phyloP scores from a whole-genome alignment of 2,113 vertebrate species.

The Urocynchramus pylzowi region DNA sequence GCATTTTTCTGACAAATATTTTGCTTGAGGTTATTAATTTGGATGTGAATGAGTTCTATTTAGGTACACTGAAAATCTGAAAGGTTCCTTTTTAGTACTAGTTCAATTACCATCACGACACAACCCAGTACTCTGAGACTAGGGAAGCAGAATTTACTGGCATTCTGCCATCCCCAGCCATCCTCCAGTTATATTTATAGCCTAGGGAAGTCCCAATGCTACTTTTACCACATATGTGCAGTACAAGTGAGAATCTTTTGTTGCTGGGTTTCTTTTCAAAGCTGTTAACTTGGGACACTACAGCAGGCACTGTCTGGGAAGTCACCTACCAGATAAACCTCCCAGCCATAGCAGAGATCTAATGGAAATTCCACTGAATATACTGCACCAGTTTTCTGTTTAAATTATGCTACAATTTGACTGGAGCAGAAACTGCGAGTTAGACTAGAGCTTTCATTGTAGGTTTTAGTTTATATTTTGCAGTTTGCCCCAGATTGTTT shows the following conservation, averaged over 20 bases:
- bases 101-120: background rate
- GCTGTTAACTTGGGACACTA: background rate
- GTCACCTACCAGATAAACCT: background rate
- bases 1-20: background rate
- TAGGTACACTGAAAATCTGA: background rate
- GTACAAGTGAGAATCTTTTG: constrained; percentile 9
- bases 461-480: background rate
- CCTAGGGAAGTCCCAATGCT: constrained; percentile 40
- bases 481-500: background rate
- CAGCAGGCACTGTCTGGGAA: background rate
- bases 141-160: constrained; percentile 19
- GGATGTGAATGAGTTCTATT: background rate
- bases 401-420: background rate
- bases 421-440: background rate
- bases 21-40: background rate
- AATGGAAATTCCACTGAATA: background rate
- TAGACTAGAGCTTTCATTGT: background rate
- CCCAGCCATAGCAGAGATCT: background rate
- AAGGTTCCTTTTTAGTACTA: background rate
- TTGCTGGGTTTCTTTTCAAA: constrained; percentile 12
- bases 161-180: background rate
- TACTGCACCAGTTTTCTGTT: background rate
- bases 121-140: background rate
- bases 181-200: constrained; percentile 53
- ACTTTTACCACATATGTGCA: constrained; percentile 20